Evolutionary conservation across 2,888 invertebrate species (phyloP).

Genomic region (Desoria tigrina): DNA sequence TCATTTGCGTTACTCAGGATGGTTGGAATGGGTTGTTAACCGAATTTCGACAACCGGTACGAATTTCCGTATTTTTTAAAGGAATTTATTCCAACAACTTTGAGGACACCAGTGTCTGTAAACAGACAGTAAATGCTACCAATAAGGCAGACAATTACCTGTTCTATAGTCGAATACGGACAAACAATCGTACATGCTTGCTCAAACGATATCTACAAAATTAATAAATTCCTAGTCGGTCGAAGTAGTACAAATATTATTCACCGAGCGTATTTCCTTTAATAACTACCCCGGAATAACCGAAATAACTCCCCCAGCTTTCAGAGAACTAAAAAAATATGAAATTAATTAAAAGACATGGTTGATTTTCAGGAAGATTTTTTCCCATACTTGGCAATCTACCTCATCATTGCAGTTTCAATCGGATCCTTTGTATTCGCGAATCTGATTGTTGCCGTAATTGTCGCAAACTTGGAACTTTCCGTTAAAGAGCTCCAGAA

Average conservation of each 20-base stretch:
- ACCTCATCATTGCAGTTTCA: conserved; percentile 45
- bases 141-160: too few relatives aligned
- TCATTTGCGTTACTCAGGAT: conserved; percentile 55
- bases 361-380: conserved; percentile 15
- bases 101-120: neutral
- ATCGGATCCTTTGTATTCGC: conserved; percentile 53
- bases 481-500: conserved; percentile 46
- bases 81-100: neutral
- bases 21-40: conserved; percentile 24
- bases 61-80: too few relatives aligned
- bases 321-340: too few relatives aligned
- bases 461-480: conserved; percentile 51
- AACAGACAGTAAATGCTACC: too few relatives aligned
- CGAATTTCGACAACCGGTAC: conserved; percentile 2
- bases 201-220: too few relatives aligned
- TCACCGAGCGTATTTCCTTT: too few relatives aligned
- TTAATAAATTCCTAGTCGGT: too few relatives aligned
- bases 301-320: too few relatives aligned
- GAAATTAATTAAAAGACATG: neutral
- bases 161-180: too few relatives aligned
- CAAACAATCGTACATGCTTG: too few relatives aligned
- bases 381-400: conserved; percentile 33
- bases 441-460: conserved; percentile 51
- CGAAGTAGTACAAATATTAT: too few relatives aligned
- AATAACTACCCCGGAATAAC: too few relatives aligned